Percentiles rank a stretch among this genome's conserved stretches.
Conservation (phyloP, 2,888 invertebrate genomes). For the Mimas tiliae region DNA sequence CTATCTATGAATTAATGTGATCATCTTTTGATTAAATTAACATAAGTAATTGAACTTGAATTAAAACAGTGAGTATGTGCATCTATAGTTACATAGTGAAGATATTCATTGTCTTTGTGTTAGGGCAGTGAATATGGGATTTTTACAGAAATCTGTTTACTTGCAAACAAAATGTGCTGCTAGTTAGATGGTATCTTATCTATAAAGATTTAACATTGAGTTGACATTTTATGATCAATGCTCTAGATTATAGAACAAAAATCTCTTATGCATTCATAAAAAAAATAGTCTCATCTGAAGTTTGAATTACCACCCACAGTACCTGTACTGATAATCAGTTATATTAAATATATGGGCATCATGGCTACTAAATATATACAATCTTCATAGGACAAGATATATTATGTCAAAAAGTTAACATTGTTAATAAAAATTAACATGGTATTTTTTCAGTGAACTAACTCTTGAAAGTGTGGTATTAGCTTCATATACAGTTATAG, state of each 20-base stretch:
- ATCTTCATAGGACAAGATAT: not conserved
- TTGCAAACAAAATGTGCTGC: constrained; percentile 31
- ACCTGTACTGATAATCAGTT: not conserved
- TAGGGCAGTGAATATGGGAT: constrained; percentile 6
- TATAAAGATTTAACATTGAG: constrained; percentile 39
- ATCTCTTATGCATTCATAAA: constrained; percentile 6
- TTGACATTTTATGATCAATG: constrained; percentile 44
- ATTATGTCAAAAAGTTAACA: not conserved
- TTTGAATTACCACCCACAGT: not conserved
- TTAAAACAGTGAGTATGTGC: constrained; percentile 10
- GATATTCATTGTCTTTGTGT: constrained; percentile 29
- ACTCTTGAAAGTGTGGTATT: not conserved
- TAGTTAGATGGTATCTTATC: constrained; percentile 45
- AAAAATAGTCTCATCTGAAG: not conserved
- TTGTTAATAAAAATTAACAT: not conserved
- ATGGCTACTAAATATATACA: no score
- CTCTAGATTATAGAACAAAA: constrained; percentile 30
- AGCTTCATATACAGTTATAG: not conserved
- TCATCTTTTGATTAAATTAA: not conserved
- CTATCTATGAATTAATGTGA: constrained; percentile 14
- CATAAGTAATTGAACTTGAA: not conserved
- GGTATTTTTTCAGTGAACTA: not conserved
- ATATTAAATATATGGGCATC: not conserved
- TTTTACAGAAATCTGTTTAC: constrained; percentile 29
- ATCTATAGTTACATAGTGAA: constrained; percentile 4